Percentiles rank a stretch among this genome's conserved stretches.
Evolutionary conservation across 2,113 vertebrate genomes (phyloP).

Genomic region (Paedocypris sp.): DNA sequence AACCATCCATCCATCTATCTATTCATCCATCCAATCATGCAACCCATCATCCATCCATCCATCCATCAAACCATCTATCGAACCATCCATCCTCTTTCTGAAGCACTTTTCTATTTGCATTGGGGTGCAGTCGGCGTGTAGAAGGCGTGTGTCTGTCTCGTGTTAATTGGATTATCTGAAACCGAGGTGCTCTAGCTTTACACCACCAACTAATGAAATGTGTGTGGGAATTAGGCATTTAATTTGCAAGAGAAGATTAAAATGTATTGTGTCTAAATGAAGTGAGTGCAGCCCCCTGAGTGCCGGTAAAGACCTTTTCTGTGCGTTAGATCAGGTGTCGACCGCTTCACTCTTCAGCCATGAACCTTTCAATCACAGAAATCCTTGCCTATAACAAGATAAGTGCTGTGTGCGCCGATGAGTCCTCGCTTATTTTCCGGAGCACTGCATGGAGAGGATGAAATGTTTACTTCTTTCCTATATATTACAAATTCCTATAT

Average conservation of each 20-base stretch:
- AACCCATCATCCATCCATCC: no score
- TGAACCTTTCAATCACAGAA: no score
- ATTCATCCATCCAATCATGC: no score
- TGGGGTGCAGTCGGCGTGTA: slow-evolving; percentile 2
- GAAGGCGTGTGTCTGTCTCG: slow-evolving; percentile 9
- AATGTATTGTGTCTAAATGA: slow-evolving; percentile 28
- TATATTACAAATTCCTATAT: no score
- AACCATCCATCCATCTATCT: no score
- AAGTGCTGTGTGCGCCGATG: no score
- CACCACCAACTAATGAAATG: slow-evolving; percentile 30
- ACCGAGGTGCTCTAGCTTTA: slow-evolving; percentile 16
- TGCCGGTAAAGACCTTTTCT: slow-evolving; percentile 6
- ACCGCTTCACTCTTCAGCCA: neutral
- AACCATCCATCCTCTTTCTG: neutral
- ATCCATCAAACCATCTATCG: no score
- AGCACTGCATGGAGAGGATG: no score
- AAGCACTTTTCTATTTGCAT: neutral
- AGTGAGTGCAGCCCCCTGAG: slow-evolving; percentile 12
- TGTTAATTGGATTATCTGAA: slow-evolving; percentile 35
- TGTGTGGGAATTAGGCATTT: slow-evolving; percentile 26
- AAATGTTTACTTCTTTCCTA: no score
- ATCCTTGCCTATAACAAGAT: no score
- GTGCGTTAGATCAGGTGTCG: neutral
- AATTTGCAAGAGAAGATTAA: slow-evolving; percentile 31
- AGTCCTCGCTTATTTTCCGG: no score